phyloP scores from a whole-genome alignment of 2,888 invertebrate species.

The Acholoe squamosa region DNA sequence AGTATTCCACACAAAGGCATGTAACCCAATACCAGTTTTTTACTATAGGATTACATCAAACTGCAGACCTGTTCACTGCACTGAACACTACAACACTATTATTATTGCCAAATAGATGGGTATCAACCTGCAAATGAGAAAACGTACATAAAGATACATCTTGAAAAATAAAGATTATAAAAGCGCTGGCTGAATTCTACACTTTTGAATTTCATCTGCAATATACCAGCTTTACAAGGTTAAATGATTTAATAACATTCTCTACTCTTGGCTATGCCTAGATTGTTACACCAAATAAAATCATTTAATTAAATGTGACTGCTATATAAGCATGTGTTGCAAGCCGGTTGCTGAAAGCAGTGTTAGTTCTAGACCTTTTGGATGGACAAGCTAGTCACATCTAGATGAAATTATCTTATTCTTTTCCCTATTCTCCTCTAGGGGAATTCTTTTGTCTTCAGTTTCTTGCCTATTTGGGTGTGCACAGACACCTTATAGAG shows the following conservation, averaged over 20 bases:
- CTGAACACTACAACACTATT: not conserved
- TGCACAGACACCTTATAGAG: not conserved
- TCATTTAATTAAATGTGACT: not conserved
- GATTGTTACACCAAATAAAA: not conserved
- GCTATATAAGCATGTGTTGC: not conserved
- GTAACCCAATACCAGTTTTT: no score
- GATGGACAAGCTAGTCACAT: not conserved
- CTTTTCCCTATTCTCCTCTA: not conserved
- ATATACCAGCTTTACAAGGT: not conserved
- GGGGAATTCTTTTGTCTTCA: not conserved
- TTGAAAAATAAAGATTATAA: not conserved
- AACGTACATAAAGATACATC: not conserved
- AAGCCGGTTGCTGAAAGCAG: slow-evolving; percentile 28
- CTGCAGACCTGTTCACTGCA: not conserved
- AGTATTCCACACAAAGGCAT: no score
- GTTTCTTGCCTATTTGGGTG: not conserved
- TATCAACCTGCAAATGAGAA: not conserved
- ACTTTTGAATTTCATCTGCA: not conserved
- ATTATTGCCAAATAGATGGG: not conserved
- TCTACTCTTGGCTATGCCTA: slow-evolving; percentile 10
- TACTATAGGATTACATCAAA: not conserved
- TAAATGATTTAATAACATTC: not conserved
- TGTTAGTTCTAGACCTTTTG: not conserved
- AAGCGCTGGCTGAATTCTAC: slow-evolving; percentile 14
- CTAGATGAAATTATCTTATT: not conserved